phyloP scores from a whole-genome alignment of 2,113 vertebrate genomes.

The Odontophorus gujanensis region DNA sequence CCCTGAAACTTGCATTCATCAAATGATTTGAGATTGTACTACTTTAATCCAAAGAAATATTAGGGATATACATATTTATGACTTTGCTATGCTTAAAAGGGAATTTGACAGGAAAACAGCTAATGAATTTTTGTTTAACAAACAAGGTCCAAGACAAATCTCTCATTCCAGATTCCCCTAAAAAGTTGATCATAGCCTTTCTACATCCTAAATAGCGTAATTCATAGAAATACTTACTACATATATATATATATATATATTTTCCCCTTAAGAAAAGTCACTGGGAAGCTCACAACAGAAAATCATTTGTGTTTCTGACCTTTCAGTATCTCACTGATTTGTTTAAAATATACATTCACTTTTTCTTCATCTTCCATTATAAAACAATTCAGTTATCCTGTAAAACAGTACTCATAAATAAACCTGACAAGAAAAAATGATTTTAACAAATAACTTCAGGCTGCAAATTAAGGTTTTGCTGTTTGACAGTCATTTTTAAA shows the following conservation, averaged over 20 bases:
- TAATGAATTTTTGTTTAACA: background rate
- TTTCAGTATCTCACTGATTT: background rate
- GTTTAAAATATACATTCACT: background rate
- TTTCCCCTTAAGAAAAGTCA: background rate
- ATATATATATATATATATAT: too few species aligned
- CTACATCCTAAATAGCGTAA: background rate
- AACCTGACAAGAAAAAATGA: background rate
- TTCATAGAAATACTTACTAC: background rate
- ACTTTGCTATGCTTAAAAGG: background rate
- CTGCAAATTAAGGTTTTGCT: background rate
- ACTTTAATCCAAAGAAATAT: background rate
- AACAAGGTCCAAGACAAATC: background rate
- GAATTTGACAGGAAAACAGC: background rate
- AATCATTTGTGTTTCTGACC: background rate
- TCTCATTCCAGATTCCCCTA: background rate
- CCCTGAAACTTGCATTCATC: slow-evolving; percentile 13
- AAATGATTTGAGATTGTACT: background rate
- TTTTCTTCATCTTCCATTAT: background rate
- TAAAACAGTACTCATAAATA: background rate
- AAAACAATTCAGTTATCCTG: background rate
- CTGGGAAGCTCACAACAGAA: background rate
- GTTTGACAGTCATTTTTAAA: background rate
- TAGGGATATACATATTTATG: background rate
- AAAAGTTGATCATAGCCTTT: background rate
- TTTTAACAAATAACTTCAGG: background rate